Conservation (phyloP, 37 sponge, comb jelly and placozoan species). For the Mnemiopsis leidyi region DNA sequence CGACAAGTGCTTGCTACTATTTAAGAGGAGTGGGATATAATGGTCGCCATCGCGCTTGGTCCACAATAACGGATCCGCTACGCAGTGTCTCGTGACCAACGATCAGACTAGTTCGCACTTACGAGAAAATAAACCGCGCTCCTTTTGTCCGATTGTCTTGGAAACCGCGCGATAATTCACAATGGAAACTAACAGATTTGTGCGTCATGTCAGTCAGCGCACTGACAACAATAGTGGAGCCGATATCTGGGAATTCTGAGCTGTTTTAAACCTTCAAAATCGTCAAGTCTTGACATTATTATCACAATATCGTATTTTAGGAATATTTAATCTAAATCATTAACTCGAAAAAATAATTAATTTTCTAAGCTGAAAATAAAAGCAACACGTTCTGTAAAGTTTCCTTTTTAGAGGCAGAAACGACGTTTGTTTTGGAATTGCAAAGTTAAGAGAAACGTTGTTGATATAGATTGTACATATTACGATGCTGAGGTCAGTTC, state of each 20-base stretch:
- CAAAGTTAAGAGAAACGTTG: constrained; percentile 63
- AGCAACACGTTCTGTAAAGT: neutral
- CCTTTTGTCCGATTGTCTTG: neutral
- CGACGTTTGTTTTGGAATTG: constrained; percentile 60
- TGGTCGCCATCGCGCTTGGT: neutral
- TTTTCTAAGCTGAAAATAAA: neutral
- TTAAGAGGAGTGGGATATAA: neutral
- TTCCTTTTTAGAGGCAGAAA: constrained; percentile 51
- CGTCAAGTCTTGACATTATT: no score
- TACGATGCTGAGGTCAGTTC: constrained; percentile 59
- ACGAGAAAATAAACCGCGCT: neutral
- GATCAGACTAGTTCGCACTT: neutral
- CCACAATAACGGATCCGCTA: neutral
- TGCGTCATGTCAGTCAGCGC: no score
- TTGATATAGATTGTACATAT: constrained; percentile 57
- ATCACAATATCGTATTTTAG: no score
- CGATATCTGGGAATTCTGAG: no score
- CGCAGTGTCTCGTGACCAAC: neutral
- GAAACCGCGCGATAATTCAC: neutral
- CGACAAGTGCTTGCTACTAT: neutral
- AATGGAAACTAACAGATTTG: no score
- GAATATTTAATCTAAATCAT: no score
- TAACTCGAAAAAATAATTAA: neutral
- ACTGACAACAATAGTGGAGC: no score
- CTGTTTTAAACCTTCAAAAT: no score